phyloP scores from a whole-genome alignment of 2,797 vertebrate genomes.

The Arctocebus calabarensis region DNA sequence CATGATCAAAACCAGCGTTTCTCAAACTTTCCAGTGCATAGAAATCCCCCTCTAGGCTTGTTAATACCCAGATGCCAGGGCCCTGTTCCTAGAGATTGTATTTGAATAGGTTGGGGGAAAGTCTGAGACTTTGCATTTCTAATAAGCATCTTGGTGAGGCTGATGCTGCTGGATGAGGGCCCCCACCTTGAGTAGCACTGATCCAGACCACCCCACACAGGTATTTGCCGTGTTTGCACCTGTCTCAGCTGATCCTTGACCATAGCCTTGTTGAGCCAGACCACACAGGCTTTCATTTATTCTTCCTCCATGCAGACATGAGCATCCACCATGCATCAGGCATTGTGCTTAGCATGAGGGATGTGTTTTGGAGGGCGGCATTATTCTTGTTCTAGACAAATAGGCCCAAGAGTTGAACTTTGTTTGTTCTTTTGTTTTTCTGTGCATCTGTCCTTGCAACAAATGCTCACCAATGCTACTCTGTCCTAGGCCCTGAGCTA shows the following conservation, averaged over 20 bases:
- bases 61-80: not conserved
- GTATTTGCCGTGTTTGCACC: not conserved
- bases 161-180: not conserved
- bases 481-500: not conserved
- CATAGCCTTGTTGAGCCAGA: not conserved
- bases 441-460: not conserved
- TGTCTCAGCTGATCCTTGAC: not conserved
- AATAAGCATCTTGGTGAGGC: not conserved
- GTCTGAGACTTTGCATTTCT: not conserved
- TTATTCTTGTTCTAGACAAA: constrained; percentile 33
- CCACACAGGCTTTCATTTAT: not conserved
- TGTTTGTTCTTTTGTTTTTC: not conserved
- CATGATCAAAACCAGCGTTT: not conserved
- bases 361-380: not conserved
- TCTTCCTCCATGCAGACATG: not conserved
- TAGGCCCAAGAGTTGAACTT: not conserved
- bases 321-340: not conserved
- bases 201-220: not conserved
- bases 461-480: not conserved
- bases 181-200: not conserved
- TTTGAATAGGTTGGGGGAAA: not conserved
- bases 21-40: not conserved
- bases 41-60: not conserved
- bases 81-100: not conserved
- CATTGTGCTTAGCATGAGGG: not conserved